Conservation (phyloP, 2,888 invertebrate genomes). For the Xestia c-nigrum region DNA sequence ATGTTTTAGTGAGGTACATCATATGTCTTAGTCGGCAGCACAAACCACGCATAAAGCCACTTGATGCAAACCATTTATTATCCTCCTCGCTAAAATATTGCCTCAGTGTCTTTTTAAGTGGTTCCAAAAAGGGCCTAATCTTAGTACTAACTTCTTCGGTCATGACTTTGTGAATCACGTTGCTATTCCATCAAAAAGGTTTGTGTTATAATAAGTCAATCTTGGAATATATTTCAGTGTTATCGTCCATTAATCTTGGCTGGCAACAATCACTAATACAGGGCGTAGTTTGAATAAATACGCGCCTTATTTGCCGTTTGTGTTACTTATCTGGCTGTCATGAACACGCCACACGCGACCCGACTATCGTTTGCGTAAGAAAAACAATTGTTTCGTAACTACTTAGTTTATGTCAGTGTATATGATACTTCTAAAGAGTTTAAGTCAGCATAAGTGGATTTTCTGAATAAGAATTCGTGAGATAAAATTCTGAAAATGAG, state of each 20-base stretch:
- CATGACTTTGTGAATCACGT: constrained; percentile 18
- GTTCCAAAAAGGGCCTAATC: constrained; percentile 29
- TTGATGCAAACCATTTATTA: constrained; percentile 62
- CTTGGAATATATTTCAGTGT: constrained; percentile 13
- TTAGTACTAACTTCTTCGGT: constrained; percentile 9
- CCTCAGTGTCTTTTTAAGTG: constrained; percentile 49
- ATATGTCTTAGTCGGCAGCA: constrained; percentile 64
- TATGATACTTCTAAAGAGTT: constrained; percentile 14
- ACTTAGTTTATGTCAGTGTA: constrained; percentile 3
- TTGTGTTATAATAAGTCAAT: constrained; percentile 24
- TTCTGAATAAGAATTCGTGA: background rate
- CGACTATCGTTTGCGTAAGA: constrained; percentile 42
- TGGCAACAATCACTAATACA: constrained; percentile 38
- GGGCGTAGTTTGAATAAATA: constrained; percentile 51
- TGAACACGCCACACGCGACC: constrained; percentile 59
- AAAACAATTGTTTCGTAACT: constrained; percentile 52
- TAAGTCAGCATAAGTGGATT: background rate
- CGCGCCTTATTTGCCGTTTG: constrained; percentile 49
- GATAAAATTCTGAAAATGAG: background rate
- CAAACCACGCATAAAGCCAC: constrained; percentile 58
- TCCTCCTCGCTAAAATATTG: constrained; percentile 48
- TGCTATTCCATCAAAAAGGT: constrained; percentile 32
- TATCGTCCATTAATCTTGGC: constrained; percentile 45
- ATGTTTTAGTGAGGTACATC: constrained; percentile 60
- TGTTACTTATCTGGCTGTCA: constrained; percentile 58